Evolutionary conservation across 1,140 invertebrate genomes (phyloP), one percentile per base, ranked within the genome.

Genomic region (Temnothorax curvispinosus): DNA sequence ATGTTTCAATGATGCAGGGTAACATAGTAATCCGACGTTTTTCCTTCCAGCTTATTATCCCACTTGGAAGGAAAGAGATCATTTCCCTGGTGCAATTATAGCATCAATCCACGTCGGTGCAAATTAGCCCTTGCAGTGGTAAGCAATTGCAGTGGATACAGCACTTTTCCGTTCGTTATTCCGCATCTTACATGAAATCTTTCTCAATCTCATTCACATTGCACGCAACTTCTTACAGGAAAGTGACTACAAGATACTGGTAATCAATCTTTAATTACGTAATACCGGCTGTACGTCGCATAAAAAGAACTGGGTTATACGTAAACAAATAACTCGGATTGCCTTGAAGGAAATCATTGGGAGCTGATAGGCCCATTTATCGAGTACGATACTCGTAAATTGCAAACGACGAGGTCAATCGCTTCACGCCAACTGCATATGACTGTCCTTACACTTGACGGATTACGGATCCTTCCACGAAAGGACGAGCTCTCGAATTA

Each of bases 181-280:
- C 58, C 7, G 58, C 27, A 35, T 78, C 15, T 78, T 78, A 18
- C 35, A 2, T 7, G 21, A 11, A 80, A 11, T 80, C 44, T 80
- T 76, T 27, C 27, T 21, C 13, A 32, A 54, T 13, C n/a, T 58
- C n/a, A 54, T 72, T 58, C 18, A 81, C 27, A 35, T 47, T 60
- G 27, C 38, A 74, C 18, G 65, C 52, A 47, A 74, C 27, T 41
- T 58, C n/a, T 47, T 47, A 35, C 27, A 74, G n/a, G 13, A 82
- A 58, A 82, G 18, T 15, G 44, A 15, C 38, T 32, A 47, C 9
- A 27, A 78, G 32, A 54, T 50, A 50, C 3, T 50, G 15, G 8
- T 18, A 74, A 82, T 72, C n/a, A 58, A 69, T 82, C 21, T 81
- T 82, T 82, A 56, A 56, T 67, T 41, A 44, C 27, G 38, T 58